Conservation (phyloP, 2,797 vertebrate species). For the Megalops cyprinoides region DNA sequence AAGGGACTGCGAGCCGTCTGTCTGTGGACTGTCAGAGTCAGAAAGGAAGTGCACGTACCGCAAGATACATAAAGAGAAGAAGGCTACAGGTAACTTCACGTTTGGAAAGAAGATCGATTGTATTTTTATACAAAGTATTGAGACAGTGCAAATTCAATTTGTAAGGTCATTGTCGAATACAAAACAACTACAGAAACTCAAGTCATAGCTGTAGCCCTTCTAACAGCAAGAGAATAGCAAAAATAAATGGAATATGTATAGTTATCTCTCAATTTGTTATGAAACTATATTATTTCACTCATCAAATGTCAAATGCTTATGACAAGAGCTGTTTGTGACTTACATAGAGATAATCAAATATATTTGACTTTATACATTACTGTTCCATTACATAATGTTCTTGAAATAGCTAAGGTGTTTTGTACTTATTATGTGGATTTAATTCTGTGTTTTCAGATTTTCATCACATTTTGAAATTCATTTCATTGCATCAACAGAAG, state of each 20-base stretch:
- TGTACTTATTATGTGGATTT: not conserved
- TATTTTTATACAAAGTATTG: not conserved
- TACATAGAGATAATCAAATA: not conserved
- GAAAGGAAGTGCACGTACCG: not conserved
- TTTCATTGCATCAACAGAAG: not conserved
- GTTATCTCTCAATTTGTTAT: not conserved
- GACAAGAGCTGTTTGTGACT: not conserved
- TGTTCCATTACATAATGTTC: not conserved
- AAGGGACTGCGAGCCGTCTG: not conserved
- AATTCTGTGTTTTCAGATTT: not conserved
- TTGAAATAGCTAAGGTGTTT: not conserved
- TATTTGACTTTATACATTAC: not conserved
- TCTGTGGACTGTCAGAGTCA: not conserved
- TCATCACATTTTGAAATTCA: not conserved
- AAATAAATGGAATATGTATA: not conserved
- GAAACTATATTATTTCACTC: not conserved
- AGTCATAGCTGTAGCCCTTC: not conserved
- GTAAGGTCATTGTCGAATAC: not conserved
- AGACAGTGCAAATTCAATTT: not conserved
- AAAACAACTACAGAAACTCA: not conserved
- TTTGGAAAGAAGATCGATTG: not conserved
- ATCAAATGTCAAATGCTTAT: not conserved
- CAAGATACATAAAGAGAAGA: conserved; percentile 20
- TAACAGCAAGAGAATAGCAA: not conserved
- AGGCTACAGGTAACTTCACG: conserved; percentile 14